phyloP scores from a whole-genome alignment of 2,888 invertebrate species.

The Stictocephala bisonia region DNA sequence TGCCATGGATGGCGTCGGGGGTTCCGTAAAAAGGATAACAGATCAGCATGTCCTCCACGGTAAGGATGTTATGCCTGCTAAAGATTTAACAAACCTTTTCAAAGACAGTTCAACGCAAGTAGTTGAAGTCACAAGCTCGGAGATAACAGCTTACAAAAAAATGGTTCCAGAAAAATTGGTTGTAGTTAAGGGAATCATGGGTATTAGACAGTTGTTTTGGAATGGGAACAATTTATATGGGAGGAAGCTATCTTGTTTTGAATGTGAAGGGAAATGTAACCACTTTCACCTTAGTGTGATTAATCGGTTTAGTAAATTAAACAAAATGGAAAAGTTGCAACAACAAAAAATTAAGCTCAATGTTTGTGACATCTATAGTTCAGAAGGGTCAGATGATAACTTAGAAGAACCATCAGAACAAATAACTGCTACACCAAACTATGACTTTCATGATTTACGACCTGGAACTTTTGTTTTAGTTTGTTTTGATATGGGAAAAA shows the following conservation, averaged over 20 bases:
- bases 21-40: neutral
- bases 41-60: constrained; percentile 1
- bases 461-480: too few species aligned
- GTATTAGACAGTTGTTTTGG: neutral
- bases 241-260: constrained; percentile 11
- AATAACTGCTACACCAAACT: too few species aligned
- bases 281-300: too few species aligned
- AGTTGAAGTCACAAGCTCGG: neutral
- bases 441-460: too few species aligned
- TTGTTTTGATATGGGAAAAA: too few species aligned
- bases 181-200: constrained; percentile 2
- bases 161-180: neutral
- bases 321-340: too few species aligned
- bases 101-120: constrained; percentile 12
- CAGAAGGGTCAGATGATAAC: too few species aligned
- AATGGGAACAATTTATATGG: neutral
- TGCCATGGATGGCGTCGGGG: constrained; percentile 16
- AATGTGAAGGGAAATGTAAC: too few species aligned
- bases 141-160: neutral
- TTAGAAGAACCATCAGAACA: too few species aligned
- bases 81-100: constrained; percentile 3
- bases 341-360: too few species aligned
- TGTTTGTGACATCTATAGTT: too few species aligned
- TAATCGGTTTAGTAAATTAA: too few species aligned
- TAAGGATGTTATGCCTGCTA: neutral